Base-by-base conservation (phyloP, 2,888 invertebrate species). In the Drosophila nigricruria region DNA sequence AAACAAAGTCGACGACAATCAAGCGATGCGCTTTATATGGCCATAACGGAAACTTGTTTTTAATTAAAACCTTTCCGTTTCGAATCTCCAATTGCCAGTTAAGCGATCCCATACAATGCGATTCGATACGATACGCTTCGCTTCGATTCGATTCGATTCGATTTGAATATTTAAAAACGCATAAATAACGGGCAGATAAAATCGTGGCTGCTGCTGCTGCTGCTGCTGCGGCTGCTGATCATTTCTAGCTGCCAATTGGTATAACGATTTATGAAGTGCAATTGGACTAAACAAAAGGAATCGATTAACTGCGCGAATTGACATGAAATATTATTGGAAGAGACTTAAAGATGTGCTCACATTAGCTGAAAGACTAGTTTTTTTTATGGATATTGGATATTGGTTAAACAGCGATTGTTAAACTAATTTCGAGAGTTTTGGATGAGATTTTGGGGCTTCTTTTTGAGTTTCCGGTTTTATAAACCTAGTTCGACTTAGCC, bases 81-180 rank as follows among this genome's bases (percentile, higher is more conserved):
- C 64, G 76, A 68, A 69, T 67, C 38, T 5, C 54, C 73, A 77
- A 84, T 84, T 79, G 74, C 53, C 70, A 49, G 52, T 54, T 69
- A 71, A 77, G 59, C 58, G 56, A 52, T 70, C 62, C 61, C 62
- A 54, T 56, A 61, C 86, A 77, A 83, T 34, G 50, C 50, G 50
- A 50, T 50, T 16, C 50, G 50, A 50, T 50, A 32, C 23, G 50
- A 50, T 50, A 47, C 27, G 47, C 47, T 18, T 30, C 49, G 30
- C 12, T 30, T 83, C 84, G 84, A 77, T 83, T 73, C 74, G 77
- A 69, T 43, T n/a, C 23, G 45, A 23, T 49, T 81, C 84, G 81
- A 81, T 87, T 77, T 77, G 78, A 72, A 75, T 83, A 77, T 84
- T 89, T 89, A 89, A 89, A 89, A 81, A 58, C 45, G 58, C 88